Percentiles rank a stretch among this genome's conserved stretches.
These are phyloP conservation scores for Acromyrmex charruanus DNA, from an alignment of 1,140 invertebrate species.

Conservation along the genomic window DNA sequence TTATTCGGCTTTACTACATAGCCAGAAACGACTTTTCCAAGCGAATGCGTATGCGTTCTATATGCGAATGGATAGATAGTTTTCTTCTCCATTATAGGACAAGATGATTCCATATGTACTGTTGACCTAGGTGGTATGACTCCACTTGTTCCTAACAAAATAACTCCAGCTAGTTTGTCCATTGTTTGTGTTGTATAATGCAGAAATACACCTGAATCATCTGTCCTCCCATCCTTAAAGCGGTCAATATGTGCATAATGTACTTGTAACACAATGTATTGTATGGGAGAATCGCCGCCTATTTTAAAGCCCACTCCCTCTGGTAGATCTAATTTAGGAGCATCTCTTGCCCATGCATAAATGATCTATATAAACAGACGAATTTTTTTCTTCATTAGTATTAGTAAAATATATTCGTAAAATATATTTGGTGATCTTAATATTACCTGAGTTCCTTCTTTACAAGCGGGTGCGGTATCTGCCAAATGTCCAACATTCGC, in stretches of 20 bases:
- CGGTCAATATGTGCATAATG: constrained; percentile 94
- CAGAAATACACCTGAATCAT: constrained; percentile 93
- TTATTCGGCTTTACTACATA: constrained; percentile 91
- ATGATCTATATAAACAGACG: constrained; percentile 89
- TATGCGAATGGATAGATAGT: constrained; percentile 97
- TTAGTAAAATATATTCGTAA: not conserved
- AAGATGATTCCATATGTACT: constrained; percentile 96
- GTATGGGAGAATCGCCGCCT: constrained; percentile 90
- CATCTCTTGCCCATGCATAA: constrained; percentile 99
- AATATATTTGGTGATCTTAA: not conserved
- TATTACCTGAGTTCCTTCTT: constrained; percentile 90
- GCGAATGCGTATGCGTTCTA: constrained; percentile 96
- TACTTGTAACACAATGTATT: constrained; percentile 96
- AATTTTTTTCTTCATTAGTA: not conserved
- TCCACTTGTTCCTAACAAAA: constrained; percentile 94
- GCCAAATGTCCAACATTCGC: constrained; percentile 84
- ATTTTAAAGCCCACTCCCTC: constrained; percentile 94
- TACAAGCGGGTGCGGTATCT: constrained; percentile 90
- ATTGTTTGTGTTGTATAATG: constrained; percentile 91
- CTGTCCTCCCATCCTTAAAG: constrained; percentile 92
- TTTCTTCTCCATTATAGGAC: constrained; percentile 93
- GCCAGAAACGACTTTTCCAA: constrained; percentile 95
- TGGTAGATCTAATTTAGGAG: constrained; percentile 94
- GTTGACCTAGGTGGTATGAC: constrained; percentile 90
- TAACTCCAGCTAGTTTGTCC: constrained; percentile 94